Evolutionary conservation across 2,113 vertebrate genomes (phyloP).

Genomic region (Hippolais icterina): DNA sequence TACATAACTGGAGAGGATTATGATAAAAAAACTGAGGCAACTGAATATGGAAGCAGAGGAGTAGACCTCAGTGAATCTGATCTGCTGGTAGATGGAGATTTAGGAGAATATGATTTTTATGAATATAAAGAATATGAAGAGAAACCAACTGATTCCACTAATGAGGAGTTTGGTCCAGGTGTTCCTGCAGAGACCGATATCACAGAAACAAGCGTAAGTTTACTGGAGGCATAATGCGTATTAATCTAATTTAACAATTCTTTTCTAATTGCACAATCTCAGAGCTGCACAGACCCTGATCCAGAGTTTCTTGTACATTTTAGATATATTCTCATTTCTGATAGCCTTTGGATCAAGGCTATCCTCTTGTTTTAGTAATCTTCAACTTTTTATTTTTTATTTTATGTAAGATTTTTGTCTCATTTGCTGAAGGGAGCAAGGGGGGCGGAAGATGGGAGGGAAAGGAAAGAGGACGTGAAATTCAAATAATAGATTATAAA

Average conservation of each 20-base stretch:
- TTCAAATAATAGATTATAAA: background rate
- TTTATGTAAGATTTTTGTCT: background rate
- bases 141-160: conserved; percentile 74
- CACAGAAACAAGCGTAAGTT: conserved; percentile 91
- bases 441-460: background rate
- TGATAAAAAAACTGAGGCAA: conserved; percentile 80
- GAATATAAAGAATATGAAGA: conserved; percentile 89
- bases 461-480: background rate
- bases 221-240: background rate
- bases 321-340: background rate
- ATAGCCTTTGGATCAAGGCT: background rate
- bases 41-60: conserved; percentile 78
- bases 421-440: background rate
- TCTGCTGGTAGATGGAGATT: conserved; percentile 90
- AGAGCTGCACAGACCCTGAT: background rate
- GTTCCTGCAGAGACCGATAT: conserved; percentile 93
- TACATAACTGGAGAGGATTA: conserved; percentile 85
- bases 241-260: background rate
- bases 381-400: background rate
- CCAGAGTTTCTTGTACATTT: background rate
- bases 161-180: conserved; percentile 92
- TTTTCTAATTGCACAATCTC: background rate
- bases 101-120: conserved; percentile 89
- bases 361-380: background rate
- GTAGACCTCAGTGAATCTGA: conserved; percentile 94